These are phyloP conservation scores for Cyprinella venusta DNA, from an alignment of 2,797 vertebrate genomes.

Conservation along the genomic window DNA sequence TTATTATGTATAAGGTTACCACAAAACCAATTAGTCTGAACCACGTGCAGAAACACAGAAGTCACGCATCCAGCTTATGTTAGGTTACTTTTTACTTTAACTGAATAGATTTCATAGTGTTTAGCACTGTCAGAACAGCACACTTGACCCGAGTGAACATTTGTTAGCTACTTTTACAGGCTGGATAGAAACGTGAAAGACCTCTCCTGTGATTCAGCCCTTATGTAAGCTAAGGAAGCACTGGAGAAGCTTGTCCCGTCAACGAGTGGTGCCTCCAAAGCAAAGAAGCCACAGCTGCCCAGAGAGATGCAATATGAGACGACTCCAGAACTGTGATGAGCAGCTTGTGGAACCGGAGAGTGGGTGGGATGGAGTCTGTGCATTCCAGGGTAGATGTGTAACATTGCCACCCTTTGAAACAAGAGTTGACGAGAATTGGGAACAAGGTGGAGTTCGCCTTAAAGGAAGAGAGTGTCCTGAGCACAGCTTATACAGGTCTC, in stretches of 20 bases:
- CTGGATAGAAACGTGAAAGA: not conserved
- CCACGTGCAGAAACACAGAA: not conserved
- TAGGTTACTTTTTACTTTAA: conserved; percentile 1
- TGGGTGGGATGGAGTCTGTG: conserved; percentile 27
- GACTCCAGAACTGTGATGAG: conserved; percentile 42
- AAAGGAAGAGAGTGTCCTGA: conserved; percentile 10
- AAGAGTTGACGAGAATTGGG: conserved; percentile 30
- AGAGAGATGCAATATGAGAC: conserved; percentile 59
- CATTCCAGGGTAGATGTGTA: conserved; percentile 33
- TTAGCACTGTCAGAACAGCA: conserved; percentile 18
- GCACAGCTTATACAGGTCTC: conserved; percentile 26
- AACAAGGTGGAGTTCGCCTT: conserved; percentile 8
- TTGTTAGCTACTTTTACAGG: conserved; percentile 24
- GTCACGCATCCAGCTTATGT: not conserved
- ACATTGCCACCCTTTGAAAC: conserved; percentile 50
- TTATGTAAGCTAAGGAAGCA: conserved; percentile 39
- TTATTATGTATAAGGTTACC: not conserved
- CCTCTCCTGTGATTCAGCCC: conserved; percentile 14
- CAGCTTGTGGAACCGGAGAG: not conserved
- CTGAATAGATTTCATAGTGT: not conserved
- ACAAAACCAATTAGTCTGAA: not conserved
- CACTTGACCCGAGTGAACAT: conserved; percentile 4
- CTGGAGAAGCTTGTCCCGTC: conserved; percentile 38
- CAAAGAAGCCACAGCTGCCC: conserved; percentile 46
- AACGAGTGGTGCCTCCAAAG: conserved; percentile 27